Percentiles rank a stretch among this genome's conserved stretches.
Evolutionary conservation across 2,888 invertebrate species (phyloP).

Genomic region (Aproaerema taeniolella): DNA sequence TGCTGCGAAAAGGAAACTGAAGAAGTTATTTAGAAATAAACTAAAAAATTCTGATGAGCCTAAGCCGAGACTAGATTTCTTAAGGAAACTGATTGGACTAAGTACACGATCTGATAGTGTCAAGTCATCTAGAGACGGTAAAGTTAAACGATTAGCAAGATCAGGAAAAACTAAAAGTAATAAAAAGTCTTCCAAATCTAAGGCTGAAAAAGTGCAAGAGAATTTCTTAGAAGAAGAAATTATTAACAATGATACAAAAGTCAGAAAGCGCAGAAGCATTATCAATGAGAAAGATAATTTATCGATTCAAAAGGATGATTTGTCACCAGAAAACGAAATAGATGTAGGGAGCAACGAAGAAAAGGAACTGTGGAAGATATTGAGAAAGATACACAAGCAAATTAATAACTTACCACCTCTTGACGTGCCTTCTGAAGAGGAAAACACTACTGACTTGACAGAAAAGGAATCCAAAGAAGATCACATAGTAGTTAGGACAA

Average conservation of each 20-base stretch:
- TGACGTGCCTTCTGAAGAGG: constrained; percentile 24
- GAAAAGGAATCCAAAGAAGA: constrained; percentile 25
- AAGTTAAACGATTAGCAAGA: constrained; percentile 17
- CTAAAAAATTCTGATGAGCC: not conserved
- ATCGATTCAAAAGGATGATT: constrained; percentile 1
- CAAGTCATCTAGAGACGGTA: constrained; percentile 16
- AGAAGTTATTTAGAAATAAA: constrained; percentile 2
- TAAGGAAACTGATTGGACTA: constrained; percentile 5
- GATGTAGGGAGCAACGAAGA: constrained; percentile 31
- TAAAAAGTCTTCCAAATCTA: too few relatives aligned
- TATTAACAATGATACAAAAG: constrained; percentile 21
- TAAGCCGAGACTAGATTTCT: constrained; percentile 6
- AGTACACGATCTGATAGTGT: constrained; percentile 7
- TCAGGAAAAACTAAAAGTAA: constrained; percentile 16
- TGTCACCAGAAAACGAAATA: constrained; percentile 4
- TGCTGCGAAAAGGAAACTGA: constrained; percentile 2
- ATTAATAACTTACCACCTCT: constrained; percentile 35
- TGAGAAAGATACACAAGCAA: constrained; percentile 42
- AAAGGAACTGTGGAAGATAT: constrained; percentile 38
- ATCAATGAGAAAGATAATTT: constrained; percentile 13
- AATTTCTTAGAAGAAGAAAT: too few relatives aligned
- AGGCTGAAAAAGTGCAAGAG: too few relatives aligned
- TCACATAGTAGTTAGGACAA: constrained; percentile 36
- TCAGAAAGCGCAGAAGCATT: constrained; percentile 20
- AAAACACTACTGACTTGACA: constrained; percentile 9